Percentiles rank a stretch among this genome's conserved stretches.
Conservation (phyloP, 2,113 vertebrate genomes). For the Microcebus jonahi region DNA sequence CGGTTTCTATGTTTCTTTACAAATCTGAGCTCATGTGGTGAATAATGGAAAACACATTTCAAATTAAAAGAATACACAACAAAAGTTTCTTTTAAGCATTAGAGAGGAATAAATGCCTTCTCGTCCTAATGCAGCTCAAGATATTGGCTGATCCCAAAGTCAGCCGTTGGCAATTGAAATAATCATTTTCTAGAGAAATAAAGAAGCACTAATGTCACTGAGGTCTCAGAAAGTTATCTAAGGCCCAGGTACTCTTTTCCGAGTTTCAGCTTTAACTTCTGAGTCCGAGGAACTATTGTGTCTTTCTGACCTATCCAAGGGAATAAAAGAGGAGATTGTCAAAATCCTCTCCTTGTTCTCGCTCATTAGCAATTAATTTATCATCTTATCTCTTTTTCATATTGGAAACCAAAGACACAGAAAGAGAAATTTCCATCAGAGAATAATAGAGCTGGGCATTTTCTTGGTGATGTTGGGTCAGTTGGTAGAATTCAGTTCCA, state of each 20-base stretch:
- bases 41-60: conserved; percentile 72
- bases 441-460: background rate
- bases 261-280: conserved; percentile 35
- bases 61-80: conserved; percentile 65
- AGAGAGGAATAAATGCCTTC: conserved; percentile 45
- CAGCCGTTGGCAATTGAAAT: conserved; percentile 28
- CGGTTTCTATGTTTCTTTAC: conserved; percentile 62
- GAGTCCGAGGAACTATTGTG: background rate
- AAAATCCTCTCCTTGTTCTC: conserved; percentile 53
- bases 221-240: conserved; percentile 40
- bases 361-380: conserved; percentile 62
- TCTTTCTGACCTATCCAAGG: background rate
- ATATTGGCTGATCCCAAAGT: conserved; percentile 17
- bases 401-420: background rate
- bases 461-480: background rate
- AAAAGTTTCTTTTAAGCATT: conserved; percentile 68
- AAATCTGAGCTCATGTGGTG: conserved; percentile 60
- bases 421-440: conserved; percentile 19
- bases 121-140: conserved; percentile 47
- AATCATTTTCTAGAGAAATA: conserved; percentile 59
- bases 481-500: background rate
- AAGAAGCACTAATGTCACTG: background rate
- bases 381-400: conserved; percentile 35
- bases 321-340: conserved; percentile 1
- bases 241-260: background rate